Conservation (phyloP, 2,888 invertebrate species). For the Myathropa florea region DNA sequence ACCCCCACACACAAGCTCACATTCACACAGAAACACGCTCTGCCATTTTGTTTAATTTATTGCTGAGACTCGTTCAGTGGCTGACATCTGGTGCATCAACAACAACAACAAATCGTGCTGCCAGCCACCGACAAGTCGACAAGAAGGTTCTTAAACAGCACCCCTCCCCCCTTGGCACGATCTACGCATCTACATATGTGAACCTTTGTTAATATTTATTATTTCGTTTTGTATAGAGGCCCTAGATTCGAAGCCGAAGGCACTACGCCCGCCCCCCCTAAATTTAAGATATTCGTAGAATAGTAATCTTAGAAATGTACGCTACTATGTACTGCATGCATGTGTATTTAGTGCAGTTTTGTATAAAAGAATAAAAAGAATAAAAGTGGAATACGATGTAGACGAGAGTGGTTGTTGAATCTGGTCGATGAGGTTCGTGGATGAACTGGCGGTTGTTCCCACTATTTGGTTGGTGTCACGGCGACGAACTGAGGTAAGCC, state of each 20-base stretch:
- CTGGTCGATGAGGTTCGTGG: neutral
- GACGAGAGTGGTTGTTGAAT: neutral
- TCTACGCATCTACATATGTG: neutral
- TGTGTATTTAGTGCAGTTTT: slow-evolving; percentile 10
- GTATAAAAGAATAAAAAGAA: slow-evolving; percentile 55
- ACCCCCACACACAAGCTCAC: slow-evolving; percentile 5
- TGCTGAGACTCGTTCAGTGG: slow-evolving; percentile 31
- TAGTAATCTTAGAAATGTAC: neutral
- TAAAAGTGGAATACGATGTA: slow-evolving; percentile 36
- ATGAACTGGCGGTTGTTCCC: neutral
- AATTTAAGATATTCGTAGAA: neutral
- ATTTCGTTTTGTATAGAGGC: neutral
- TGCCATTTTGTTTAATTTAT: slow-evolving; percentile 57
- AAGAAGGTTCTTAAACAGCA: neutral
- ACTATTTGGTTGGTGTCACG: neutral
- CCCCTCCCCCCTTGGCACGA: neutral
- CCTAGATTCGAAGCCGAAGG: neutral
- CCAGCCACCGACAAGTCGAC: neutral
- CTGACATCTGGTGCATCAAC: slow-evolving; percentile 56
- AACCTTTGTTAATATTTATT: neutral
- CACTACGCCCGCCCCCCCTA: neutral
- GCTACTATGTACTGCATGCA: neutral
- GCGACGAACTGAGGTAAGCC: neutral
- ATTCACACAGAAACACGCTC: slow-evolving; percentile 18
- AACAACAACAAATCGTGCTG: neutral